A percentile compares a stretch with the other conserved stretches of the same genome.
These are phyloP conservation scores for Megatriorchis doriae DNA, from an alignment of 2,113 vertebrate genomes.

Conservation along the genomic window DNA sequence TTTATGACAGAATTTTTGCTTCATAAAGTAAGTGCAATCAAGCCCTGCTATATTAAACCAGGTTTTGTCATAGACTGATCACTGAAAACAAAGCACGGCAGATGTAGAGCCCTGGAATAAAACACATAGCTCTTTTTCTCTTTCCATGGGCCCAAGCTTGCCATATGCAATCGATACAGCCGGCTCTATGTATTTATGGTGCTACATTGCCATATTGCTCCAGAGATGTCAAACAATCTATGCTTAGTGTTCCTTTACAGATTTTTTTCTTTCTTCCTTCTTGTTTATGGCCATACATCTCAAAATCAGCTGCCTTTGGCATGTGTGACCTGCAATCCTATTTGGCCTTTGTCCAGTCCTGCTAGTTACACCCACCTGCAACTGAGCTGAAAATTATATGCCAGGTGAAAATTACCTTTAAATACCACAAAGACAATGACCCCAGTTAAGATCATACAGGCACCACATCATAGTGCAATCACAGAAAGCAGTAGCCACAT, in stretches of 20 bases:
- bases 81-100: background rate
- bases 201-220: background rate
- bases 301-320: background rate
- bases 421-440: background rate
- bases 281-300: background rate
- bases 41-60: background rate
- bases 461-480: background rate
- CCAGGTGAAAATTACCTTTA: background rate
- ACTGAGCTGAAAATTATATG: background rate
- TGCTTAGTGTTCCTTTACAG: background rate
- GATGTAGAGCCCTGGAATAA: background rate
- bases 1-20: background rate
- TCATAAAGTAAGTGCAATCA: background rate
- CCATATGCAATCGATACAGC: rapidly evolving
- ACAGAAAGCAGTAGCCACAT: background rate
- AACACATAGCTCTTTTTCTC: background rate
- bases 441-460: background rate
- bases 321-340: background rate
- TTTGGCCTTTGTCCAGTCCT: background rate
- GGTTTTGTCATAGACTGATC: background rate
- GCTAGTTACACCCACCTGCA: background rate
- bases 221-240: background rate
- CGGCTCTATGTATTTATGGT: background rate
- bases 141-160: rapidly evolving
- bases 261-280: background rate